Evolutionary conservation across 2,113 vertebrate species (phyloP).

Genomic region (Engraulis encrasicolus): DNA sequence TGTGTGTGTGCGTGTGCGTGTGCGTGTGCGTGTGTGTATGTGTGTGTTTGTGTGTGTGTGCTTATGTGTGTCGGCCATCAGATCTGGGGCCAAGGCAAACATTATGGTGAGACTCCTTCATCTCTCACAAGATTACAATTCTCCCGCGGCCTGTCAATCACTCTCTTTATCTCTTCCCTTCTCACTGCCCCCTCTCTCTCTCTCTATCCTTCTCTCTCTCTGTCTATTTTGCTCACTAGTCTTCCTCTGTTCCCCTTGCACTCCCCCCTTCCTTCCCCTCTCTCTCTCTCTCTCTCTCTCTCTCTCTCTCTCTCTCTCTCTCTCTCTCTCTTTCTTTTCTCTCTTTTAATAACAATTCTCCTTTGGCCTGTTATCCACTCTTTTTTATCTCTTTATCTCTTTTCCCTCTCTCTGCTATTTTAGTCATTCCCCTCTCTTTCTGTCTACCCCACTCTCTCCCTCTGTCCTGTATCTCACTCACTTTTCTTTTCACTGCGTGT

Average conservation of each 20-base stretch:
- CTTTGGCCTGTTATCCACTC: too few relatives aligned
- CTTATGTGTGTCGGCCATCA: constrained; percentile 29
- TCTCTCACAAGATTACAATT: constrained; percentile 38
- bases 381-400: too few relatives aligned
- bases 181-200: constrained; percentile 2
- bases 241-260: not conserved
- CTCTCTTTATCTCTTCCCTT: constrained; percentile 1
- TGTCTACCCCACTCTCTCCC: too few relatives aligned
- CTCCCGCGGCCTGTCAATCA: not conserved
- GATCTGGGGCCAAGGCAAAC: constrained; percentile 47
- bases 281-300: constrained; percentile 14
- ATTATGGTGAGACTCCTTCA: constrained; percentile 42
- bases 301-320: not conserved
- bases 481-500: too few relatives aligned
- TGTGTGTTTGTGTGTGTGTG: too few relatives aligned
- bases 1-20: too few relatives aligned
- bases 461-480: too few relatives aligned
- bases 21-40: too few relatives aligned
- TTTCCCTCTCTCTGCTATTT: too few relatives aligned
- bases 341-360: too few relatives aligned
- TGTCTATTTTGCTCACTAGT: not conserved
- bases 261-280: not conserved
- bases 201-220: not conserved
- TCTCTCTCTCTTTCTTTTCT: not conserved
- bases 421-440: too few relatives aligned